These are phyloP conservation scores for Drosophila macrospina DNA, from an alignment of 2,888 invertebrate genomes.

Conservation along the genomic window DNA sequence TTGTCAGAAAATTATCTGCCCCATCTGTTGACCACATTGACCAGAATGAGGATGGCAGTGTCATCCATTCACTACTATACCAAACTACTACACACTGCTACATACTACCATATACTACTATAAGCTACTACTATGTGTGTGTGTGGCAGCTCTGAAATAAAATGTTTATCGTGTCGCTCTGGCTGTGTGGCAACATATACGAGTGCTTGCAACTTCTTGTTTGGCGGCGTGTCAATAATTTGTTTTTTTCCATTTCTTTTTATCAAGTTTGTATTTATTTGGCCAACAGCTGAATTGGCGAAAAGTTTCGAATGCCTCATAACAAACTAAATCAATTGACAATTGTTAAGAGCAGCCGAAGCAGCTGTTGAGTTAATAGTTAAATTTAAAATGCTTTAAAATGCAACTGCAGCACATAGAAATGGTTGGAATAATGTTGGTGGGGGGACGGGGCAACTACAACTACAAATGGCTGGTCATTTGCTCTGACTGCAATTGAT, in stretches of 20 bases:
- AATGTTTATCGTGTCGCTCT: slow-evolving; percentile 66
- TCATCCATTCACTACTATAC: neutral
- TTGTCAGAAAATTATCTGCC: slow-evolving; percentile 55
- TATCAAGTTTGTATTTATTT: slow-evolving; percentile 40
- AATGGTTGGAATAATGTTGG: too few species aligned
- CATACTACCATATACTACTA: neutral
- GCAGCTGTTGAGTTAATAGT: slow-evolving; percentile 1
- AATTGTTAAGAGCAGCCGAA: slow-evolving; percentile 37
- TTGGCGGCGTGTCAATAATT: slow-evolving; percentile 38
- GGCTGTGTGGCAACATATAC: slow-evolving; percentile 32
- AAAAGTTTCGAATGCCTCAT: slow-evolving; percentile 14
- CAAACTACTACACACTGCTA: neutral
- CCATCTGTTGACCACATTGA: slow-evolving; percentile 47
- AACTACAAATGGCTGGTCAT: slow-evolving; percentile 48
- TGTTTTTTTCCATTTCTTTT: slow-evolving; percentile 39
- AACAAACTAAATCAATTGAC: slow-evolving; percentile 50
- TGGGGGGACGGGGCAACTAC: too few species aligned
- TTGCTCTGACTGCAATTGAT: slow-evolving; percentile 57
- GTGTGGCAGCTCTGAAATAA: slow-evolving; percentile 54
- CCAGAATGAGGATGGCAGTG: slow-evolving; percentile 23
- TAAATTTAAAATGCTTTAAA: slow-evolving; percentile 23
- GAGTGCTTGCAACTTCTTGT: slow-evolving; percentile 39
- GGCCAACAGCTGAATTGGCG: slow-evolving; percentile 21
- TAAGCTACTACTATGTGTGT: neutral
- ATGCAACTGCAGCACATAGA: neutral